Percentiles rank a stretch among this genome's conserved stretches.
Conservation (phyloP, 2,888 invertebrate species). For the Eupithecia centaureata region DNA sequence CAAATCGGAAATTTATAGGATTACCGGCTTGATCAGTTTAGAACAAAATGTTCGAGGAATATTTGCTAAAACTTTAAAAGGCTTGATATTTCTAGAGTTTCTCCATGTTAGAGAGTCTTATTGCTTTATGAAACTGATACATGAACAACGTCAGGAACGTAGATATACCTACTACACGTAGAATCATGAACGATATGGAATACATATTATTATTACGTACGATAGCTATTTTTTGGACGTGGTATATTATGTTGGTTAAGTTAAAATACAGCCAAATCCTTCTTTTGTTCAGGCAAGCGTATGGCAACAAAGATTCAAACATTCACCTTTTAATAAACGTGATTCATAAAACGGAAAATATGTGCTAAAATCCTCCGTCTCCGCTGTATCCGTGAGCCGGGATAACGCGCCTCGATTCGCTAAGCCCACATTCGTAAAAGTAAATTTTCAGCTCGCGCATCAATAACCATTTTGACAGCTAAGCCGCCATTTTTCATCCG, state of each 20-base stretch:
- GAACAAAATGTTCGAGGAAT: neutral
- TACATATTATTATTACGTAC: neutral
- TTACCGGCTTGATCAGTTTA: constrained; percentile 44
- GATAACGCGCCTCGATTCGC: constrained; percentile 46
- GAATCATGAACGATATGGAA: neutral
- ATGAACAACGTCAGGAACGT: neutral
- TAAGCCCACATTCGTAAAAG: constrained; percentile 73
- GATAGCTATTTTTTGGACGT: neutral
- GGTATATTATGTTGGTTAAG: neutral
- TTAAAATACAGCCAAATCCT: neutral
- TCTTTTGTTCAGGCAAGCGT: constrained; percentile 22
- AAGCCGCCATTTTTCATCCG: constrained; percentile 77
- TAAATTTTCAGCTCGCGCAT: constrained; percentile 72
- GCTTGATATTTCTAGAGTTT: neutral
- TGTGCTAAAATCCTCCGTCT: constrained; percentile 35
- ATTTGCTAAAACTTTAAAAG: neutral
- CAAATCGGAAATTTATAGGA: constrained; percentile 62
- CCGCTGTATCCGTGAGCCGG: constrained; percentile 27
- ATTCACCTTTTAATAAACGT: constrained; percentile 29
- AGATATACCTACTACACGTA: neutral
- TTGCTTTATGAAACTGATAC: too few relatives aligned
- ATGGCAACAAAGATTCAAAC: neutral
- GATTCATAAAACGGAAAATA: constrained; percentile 41
- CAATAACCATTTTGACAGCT: constrained; percentile 79
- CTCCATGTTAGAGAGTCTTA: constrained; percentile 18